Conservation (phyloP, 2,113 vertebrate genomes). For the Myrmophylax atrothorax region DNA sequence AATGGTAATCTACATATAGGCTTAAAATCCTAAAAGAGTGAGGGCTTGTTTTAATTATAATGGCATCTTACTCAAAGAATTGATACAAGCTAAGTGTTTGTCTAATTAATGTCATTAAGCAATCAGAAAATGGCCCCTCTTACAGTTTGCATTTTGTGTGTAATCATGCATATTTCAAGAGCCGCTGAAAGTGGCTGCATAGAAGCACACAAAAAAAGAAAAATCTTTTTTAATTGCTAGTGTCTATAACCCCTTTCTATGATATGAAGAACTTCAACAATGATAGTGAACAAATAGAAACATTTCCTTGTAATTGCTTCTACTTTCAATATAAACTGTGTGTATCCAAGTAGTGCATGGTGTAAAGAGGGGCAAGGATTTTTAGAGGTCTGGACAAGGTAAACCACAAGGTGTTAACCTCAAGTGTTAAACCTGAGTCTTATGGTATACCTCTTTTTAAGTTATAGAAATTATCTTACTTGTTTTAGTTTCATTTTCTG, state of each 20-base stretch:
- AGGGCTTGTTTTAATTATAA: slow-evolving; percentile 25
- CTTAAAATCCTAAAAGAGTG: slow-evolving; percentile 19
- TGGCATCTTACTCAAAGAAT: slow-evolving; percentile 1
- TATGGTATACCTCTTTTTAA: neutral
- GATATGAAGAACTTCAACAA: neutral
- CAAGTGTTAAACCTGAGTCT: neutral
- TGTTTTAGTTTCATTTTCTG: slow-evolving; percentile 33
- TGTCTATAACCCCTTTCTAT: neutral
- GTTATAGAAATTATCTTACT: neutral
- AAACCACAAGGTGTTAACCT: neutral
- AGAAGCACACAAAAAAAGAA: neutral
- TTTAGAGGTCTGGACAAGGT: neutral
- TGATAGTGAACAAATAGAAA: neutral
- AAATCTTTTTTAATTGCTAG: neutral
- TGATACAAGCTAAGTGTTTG: slow-evolving; percentile 1
- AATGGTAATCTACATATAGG: neutral
- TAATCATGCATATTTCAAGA: slow-evolving; percentile 33
- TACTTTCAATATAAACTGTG: neutral
- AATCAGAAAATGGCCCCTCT: neutral
- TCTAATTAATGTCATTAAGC: slow-evolving; percentile 1
- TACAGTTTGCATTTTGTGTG: slow-evolving; percentile 42
- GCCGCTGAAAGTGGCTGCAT: neutral
- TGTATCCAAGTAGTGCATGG: neutral
- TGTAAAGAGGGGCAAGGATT: neutral
- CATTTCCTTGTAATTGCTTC: neutral